Percentiles rank a stretch among this genome's conserved stretches.
phyloP scores from a whole-genome alignment of 2,888 invertebrate species.

The Brenthis hecate region DNA sequence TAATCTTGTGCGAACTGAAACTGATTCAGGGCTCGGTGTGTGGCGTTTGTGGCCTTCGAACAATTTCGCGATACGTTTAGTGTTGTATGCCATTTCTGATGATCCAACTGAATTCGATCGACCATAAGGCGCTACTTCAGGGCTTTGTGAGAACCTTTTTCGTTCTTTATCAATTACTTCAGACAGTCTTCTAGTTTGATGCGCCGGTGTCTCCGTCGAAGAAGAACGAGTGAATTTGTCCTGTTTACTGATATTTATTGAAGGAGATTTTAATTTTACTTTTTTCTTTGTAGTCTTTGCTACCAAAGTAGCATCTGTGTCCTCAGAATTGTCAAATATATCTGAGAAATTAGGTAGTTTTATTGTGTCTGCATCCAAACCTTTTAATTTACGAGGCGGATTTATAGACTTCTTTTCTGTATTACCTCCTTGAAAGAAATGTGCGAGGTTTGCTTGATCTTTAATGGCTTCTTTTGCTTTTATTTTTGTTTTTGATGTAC shows the following conservation, averaged over 20 bases:
- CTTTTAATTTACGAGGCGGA: slow-evolving; percentile 62
- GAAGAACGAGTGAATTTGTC: slow-evolving; percentile 46
- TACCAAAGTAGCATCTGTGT: slow-evolving; percentile 59
- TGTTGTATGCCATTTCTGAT: slow-evolving; percentile 53
- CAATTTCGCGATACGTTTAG: slow-evolving; percentile 62
- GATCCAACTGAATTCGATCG: slow-evolving; percentile 63
- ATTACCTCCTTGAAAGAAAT: slow-evolving; percentile 56
- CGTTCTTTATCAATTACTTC: slow-evolving; percentile 51
- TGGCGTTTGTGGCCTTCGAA: slow-evolving; percentile 63
- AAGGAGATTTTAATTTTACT: slow-evolving; percentile 42
- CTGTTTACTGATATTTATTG: slow-evolving; percentile 43
- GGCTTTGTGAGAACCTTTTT: slow-evolving; percentile 55
- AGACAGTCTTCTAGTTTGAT: slow-evolving; percentile 54
- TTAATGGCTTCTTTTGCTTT: slow-evolving; percentile 42
- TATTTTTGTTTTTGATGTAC: slow-evolving; percentile 52
- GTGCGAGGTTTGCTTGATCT: slow-evolving; percentile 47
- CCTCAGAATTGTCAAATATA: slow-evolving; percentile 59
- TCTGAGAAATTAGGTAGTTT: slow-evolving; percentile 54
- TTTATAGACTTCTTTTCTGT: slow-evolving; percentile 48
- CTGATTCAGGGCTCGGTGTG: slow-evolving; percentile 59
- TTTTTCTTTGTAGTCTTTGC: slow-evolving; percentile 46
- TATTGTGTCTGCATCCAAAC: slow-evolving; percentile 56
- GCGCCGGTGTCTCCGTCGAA: slow-evolving; percentile 45
- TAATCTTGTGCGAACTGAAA: slow-evolving; percentile 53
- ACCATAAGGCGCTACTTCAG: slow-evolving; percentile 48